phyloP scores from a whole-genome alignment of 1,140 invertebrate genomes.

The Lutraria rhynchaena region DNA sequence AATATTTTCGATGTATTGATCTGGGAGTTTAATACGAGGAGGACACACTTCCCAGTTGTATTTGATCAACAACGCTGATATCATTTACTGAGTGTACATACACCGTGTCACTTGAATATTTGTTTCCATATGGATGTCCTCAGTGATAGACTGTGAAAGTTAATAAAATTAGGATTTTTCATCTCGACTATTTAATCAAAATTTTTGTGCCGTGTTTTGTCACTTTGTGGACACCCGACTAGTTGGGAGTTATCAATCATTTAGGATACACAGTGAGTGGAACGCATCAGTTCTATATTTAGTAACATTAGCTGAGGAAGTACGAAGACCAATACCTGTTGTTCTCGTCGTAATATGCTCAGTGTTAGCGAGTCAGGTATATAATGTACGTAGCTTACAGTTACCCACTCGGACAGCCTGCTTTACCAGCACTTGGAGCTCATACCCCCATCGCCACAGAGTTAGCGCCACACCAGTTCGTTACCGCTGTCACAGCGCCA shows the following conservation, averaged over 20 bases:
- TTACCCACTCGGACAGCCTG: slow-evolving; percentile 54
- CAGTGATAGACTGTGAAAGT: too few relatives aligned
- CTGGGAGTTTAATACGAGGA: slow-evolving; percentile 18
- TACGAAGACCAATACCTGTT: slow-evolving; percentile 29
- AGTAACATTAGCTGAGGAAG: slow-evolving; percentile 32
- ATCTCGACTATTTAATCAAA: too few relatives aligned
- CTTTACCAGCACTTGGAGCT: slow-evolving; percentile 40
- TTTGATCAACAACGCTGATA: slow-evolving; percentile 36
- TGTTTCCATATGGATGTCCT: slow-evolving; percentile 13
- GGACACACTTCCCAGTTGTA: slow-evolving; percentile 29
- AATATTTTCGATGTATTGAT: slow-evolving; percentile 59
- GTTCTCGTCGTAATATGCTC: slow-evolving; percentile 43
- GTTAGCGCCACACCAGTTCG: slow-evolving; percentile 19
- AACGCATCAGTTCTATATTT: slow-evolving; percentile 34
- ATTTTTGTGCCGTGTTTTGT: too few relatives aligned
- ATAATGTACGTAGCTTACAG: slow-evolving; percentile 60
- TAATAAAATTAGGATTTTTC: too few relatives aligned
- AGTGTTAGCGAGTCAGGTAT: slow-evolving; percentile 30
- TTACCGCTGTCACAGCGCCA: slow-evolving; percentile 41
- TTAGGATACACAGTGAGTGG: too few relatives aligned
- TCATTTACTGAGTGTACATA: slow-evolving; percentile 41
- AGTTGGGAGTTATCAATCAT: too few relatives aligned
- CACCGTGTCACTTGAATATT: slow-evolving; percentile 23
- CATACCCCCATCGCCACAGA: slow-evolving; percentile 41
- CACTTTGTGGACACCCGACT: too few relatives aligned